Base-by-base conservation (phyloP, 2,888 invertebrate species). In the Girardia tigrina region DNA sequence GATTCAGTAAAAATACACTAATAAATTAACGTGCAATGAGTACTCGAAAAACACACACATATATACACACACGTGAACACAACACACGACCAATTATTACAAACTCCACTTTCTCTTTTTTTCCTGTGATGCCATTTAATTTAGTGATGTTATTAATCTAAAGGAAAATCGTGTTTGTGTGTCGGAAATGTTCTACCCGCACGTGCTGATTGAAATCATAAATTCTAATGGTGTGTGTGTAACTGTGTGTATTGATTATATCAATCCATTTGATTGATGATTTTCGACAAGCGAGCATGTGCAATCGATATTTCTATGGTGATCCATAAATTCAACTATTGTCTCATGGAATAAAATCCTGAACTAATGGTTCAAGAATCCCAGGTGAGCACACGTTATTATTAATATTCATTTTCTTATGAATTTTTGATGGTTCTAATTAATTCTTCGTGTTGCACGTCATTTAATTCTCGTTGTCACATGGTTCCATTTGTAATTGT, bases 81-180 rank as follows among this genome's bases (percentile, higher is more conserved):
- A 56, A 20, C 4, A n/a, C n/a, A 56, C 56, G 56, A 56, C 56
- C 56, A 56, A 56, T 56, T 56, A 20, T 56, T 56, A n/a, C 56
- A 56, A 56, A 56, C 56, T 56, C 56, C 56, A 56, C 56, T 56
- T 56, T 56, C 56, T 56, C 56, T 56, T 56, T n/a, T 56, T n/a
- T 20, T 56, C n/a, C 8, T 20, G 23, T 56, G 56, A 56, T 56
- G 56, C 56, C 8, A 56, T n/a, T n/a, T n/a, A n/a, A n/a, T n/a
- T n/a, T n/a, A n/a, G n/a, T n/a, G n/a, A n/a, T n/a, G n/a, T n/a
- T n/a, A n/a, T n/a, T 56, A 56, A 56, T 56, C 56, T n/a, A n/a
- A 56, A 56, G 56, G 23, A 56, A 56, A 56, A 56, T 56, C n/a
- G n/a, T 56, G 56, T 56, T n/a, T 56, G 56, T 56, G n/a, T 56